Evolutionary conservation across 2,113 vertebrate species (phyloP).

Genomic region (Girardinichthys multiradiatus): DNA sequence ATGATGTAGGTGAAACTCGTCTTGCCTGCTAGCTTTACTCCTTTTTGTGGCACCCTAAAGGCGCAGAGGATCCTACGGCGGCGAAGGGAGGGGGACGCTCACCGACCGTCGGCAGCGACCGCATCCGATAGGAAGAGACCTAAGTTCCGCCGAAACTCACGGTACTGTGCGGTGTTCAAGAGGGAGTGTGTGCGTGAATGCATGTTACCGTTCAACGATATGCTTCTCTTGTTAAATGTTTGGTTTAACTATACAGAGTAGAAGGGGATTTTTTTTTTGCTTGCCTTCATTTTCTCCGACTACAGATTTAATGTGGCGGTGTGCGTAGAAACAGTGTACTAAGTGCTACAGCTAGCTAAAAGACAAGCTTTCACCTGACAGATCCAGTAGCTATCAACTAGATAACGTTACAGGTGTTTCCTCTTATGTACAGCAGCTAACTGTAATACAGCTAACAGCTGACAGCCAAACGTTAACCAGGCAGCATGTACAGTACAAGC

Average conservation of each 20-base stretch:
- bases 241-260: neutral
- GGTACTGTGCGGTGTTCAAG: slow-evolving; percentile 37
- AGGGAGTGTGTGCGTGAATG: slow-evolving; percentile 1
- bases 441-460: neutral
- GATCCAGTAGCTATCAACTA: neutral
- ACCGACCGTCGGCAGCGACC: slow-evolving; percentile 30
- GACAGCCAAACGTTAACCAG: slow-evolving; percentile 25
- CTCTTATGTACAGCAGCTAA: neutral
- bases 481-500: neutral
- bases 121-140: slow-evolving; percentile 60
- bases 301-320: slow-evolving; percentile 4
- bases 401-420: neutral
- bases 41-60: slow-evolving; percentile 9
- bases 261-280: neutral
- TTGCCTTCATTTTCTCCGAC: neutral
- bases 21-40: slow-evolving; percentile 3
- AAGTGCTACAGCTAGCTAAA: slow-evolving; percentile 44
- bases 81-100: neutral
- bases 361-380: slow-evolving; percentile 20
- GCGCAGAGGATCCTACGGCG: neutral
- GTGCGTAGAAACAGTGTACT: slow-evolving; percentile 28
- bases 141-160: slow-evolving; percentile 63
- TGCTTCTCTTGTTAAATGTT: neutral
- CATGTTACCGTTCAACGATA: neutral
- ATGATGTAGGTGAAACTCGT: slow-evolving; percentile 60